A percentile compares a stretch with the other conserved stretches of the same genome.
Conservation (phyloP, 2,113 vertebrate genomes). For the Podarcis raffonei region DNA sequence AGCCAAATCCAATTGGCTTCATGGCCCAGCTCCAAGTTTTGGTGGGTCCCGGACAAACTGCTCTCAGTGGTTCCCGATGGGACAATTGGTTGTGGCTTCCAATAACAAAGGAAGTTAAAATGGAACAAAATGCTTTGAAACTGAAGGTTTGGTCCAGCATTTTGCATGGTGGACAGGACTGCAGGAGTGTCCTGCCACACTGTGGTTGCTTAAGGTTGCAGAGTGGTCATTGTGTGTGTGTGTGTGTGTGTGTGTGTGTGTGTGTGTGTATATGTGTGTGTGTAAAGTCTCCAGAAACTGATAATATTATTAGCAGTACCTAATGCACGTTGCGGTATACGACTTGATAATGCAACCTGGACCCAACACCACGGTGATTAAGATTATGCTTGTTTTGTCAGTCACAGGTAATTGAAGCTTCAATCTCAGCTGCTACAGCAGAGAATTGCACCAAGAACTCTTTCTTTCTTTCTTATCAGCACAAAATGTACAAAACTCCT, state of each 20-base stretch:
- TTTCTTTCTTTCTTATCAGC: background rate
- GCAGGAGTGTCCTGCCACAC: no score
- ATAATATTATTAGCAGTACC: background rate
- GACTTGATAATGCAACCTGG: constrained; percentile 1
- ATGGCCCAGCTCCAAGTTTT: no score
- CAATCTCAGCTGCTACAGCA: background rate
- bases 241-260: no score
- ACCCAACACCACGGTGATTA: background rate
- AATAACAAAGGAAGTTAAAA: background rate
- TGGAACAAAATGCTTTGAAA: background rate
- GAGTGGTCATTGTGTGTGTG: background rate
- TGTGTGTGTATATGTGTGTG: no score
- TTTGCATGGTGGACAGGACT: background rate
- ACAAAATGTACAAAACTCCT: background rate
- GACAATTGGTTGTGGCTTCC: background rate
- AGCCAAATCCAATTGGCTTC: background rate
- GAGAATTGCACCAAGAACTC: background rate
- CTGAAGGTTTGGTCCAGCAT: background rate
- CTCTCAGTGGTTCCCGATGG: no score
- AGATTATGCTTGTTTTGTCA: constrained; percentile 10
- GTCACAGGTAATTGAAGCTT: background rate
- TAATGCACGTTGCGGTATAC: background rate
- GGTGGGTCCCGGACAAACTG: no score
- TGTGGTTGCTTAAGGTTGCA: background rate
- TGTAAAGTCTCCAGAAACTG: background rate